Evolutionary conservation across 2,888 invertebrate species (phyloP), one percentile per base, ranked within the genome.

Genomic region (Drosophila mettleri): DNA sequence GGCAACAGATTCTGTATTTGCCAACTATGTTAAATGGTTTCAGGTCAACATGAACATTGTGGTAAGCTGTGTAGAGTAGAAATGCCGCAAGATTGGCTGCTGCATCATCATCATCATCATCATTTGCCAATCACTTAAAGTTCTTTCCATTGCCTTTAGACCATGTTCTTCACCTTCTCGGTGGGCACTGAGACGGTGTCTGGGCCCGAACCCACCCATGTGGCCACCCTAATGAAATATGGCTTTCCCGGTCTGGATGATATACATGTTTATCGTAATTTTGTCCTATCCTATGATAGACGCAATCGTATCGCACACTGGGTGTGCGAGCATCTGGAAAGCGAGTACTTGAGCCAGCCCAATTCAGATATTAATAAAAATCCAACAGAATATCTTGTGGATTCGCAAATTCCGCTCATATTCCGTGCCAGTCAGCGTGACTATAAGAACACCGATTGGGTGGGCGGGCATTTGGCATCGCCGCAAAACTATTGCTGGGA

Each of bases 401-500:
- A 94, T 94, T 14, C 90, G 92, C 52, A 95, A 96, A 10, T 95
- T 96, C 89, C 93, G 96, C 57, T 93, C 94, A 54, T 95, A 95
- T 88, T 97, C 96, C 92, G 95, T 95, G 43, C 99, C 97, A 92
- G 94, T 92, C 73, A 95, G 95, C 62, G 98, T 97, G 93, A 93
- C 93, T 64, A 96, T 96, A 79, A 94, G 95, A 86, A 97, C 96
- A 92, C 94, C 94, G 45, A 96, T 94, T 89, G 97, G 97, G 90
- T 95, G 96, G 93, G 98, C 36, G 98, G 98, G 0, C 99, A 99
- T 92, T 93, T 99, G 93, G 99, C 98, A 0, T 98, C 99, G 0
- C 99, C 99, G 0, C 98, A 97, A 1, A 99, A 99, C 93, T 98
- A 99, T 91, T 94, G 95, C 59, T 84, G 93, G 2, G 90, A 93